Evolutionary conservation across 1,140 invertebrate genomes (phyloP), one percentile per base, ranked within the genome.

Genomic region (Adelges cooleyi): DNA sequence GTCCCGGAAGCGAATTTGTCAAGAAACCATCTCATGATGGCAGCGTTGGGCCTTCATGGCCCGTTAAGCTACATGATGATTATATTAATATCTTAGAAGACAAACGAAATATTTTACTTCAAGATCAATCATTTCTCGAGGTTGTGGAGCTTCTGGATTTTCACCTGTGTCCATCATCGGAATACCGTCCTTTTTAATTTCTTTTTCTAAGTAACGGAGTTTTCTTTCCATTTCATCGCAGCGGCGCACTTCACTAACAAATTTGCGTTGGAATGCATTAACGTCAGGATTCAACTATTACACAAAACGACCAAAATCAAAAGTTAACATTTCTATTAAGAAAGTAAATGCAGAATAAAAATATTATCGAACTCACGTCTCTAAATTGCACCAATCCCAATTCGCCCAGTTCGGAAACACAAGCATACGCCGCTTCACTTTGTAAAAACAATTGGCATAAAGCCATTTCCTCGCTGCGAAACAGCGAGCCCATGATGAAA

Each of bases 51-150:
- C n/a, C n/a, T n/a, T n/a, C n/a, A n/a, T n/a, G n/a, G n/a, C n/a
- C n/a, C n/a, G n/a, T n/a, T n/a, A n/a, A n/a, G n/a, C n/a, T n/a
- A n/a, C n/a, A n/a, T n/a, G n/a, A 40, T 40, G 38, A 40, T 40
- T 40, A n/a, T 10, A 40, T 40, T 9, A n/a, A n/a, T n/a, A n/a
- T n/a, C n/a, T n/a, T n/a, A n/a, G 2, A 36, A 36, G 25, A 6
- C 8, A 40, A 33, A 33, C 4, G 23, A 44, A 36, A 44, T 50
- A 50, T 15, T 67, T 71, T 76, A 92, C 90, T 82, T 99, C 96
- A 48, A 99, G 79, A 79, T 99, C 96, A 71, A 98, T 97, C 94
- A 99, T 99, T 78, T 99, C 96, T 56, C 95, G 80, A 1, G 96
- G 95, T 71, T 95, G 92, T 0, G 96, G 96, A 10, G 96, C 96